A percentile compares a stretch with the other conserved stretches of the same genome.
Conservation (phyloP, 2,113 vertebrate genomes). For the Ovis aries region ARS-UI_Ramb_v3.0 NC_056076.1:50478501-50479000, state of each 20-base stretch:
- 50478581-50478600: neutral
- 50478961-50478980: no score
- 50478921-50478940: neutral
- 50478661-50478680: neutral
- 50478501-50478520: neutral
- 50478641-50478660: neutral
- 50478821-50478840: neutral
- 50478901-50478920: neutral
- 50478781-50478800: accelerated
- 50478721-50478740: neutral
- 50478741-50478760: neutral
- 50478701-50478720: neutral
- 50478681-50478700: neutral
- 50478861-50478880: neutral
- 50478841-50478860: neutral
- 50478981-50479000: neutral
- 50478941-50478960: neutral
- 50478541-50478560: neutral
- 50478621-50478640: neutral
- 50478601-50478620: neutral
- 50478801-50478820: neutral
- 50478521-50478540: neutral
- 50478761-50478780: neutral
- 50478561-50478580: neutral
- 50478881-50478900: neutral